Evolutionary conservation across 2,797 vertebrate genomes (phyloP).

Genomic region (Gephyroberyx darwinii): DNA sequence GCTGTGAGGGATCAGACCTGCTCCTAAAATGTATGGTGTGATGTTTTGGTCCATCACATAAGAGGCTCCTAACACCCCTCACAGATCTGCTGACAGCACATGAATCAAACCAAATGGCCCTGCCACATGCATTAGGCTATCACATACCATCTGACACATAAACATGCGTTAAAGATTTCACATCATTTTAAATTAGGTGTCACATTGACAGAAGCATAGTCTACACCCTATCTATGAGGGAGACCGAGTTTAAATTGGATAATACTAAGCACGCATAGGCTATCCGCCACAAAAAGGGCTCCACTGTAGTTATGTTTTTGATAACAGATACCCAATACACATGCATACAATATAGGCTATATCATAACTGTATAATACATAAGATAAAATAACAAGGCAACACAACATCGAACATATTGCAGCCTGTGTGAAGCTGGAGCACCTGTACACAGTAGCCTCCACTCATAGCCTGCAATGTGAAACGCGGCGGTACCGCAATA

Average conservation of each 20-base stretch:
- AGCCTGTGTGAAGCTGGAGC: conserved; percentile 62
- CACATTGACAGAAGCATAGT: conserved; percentile 47
- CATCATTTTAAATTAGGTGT: conserved; percentile 58
- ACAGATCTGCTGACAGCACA: conserved; percentile 50
- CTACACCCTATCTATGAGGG: conserved; percentile 31
- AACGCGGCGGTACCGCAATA: conserved; percentile 66
- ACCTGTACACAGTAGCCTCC: conserved; percentile 68
- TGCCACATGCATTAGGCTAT: conserved; percentile 54
- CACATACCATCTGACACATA: conserved; percentile 51
- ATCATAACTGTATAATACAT: conserved; percentile 61
- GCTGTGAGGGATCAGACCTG: conserved; percentile 2
- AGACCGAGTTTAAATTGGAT: conserved; percentile 18
- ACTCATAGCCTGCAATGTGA: conserved; percentile 66
- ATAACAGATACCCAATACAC: conserved; percentile 40
- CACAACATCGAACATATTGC: conserved; percentile 61
- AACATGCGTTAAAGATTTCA: conserved; percentile 38
- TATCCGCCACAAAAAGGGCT: conserved; percentile 16
- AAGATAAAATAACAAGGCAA: conserved; percentile 58
- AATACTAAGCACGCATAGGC: background rate
- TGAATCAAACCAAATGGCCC: conserved; percentile 60
- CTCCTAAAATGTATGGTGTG: conserved; percentile 26
- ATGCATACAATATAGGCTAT: conserved; percentile 34
- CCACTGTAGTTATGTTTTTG: conserved; percentile 23
- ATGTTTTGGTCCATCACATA: conserved; percentile 16
- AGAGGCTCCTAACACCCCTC: conserved; percentile 23